Evolutionary conservation across 2,797 vertebrate genomes (phyloP), one percentile per base, ranked within the genome.

Genomic region (Leptatherina wallacei): DNA sequence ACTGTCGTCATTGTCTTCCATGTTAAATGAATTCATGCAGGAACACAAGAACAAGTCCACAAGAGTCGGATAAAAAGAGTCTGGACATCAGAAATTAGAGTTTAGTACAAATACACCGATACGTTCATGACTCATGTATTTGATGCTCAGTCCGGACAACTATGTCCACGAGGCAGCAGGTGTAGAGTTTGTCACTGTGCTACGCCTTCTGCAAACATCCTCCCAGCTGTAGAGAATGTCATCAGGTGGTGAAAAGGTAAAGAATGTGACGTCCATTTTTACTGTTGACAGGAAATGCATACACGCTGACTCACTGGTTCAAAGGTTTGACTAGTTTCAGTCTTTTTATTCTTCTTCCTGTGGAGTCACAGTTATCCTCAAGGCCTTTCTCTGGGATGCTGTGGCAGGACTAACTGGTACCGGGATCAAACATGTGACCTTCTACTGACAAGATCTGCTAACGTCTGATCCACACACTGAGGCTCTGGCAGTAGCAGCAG

Each of bases 371-470:
- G 29, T 56, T 20, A 56, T 56, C 64, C 20, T 14, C 18, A 62
- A 67, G 47, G 51, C 61, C 38, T 7, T 75, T 72, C 80, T 75
- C 71, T 14, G 63, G 66, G 84, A 57, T 55, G 66, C 77, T 3
- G 68, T 0, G 55, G 56, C 80, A 65, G 35, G 33, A 80, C 14
- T 0, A 49, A 47, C 60, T 27, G 68, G 61, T 72, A 47, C 49
- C 10, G 66, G 64, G 77, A 81, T 83, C 69, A 79, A 80, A 76
- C 54, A 3, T 33, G 65, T 81, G 79, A 82, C 83, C 80, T 52
- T 57, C 16, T 52, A 11, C 61, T 35, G 73, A 78, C 78, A 75
- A 71, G 80, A 84, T 62, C 78, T 62, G 44, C 35, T 82, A 51
- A 81, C 81, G 70, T 47, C 65, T 59, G 71, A 75, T 44, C 7